Conservation (phyloP, 2,113 vertebrate genomes). For the Turnix velox region DNA sequence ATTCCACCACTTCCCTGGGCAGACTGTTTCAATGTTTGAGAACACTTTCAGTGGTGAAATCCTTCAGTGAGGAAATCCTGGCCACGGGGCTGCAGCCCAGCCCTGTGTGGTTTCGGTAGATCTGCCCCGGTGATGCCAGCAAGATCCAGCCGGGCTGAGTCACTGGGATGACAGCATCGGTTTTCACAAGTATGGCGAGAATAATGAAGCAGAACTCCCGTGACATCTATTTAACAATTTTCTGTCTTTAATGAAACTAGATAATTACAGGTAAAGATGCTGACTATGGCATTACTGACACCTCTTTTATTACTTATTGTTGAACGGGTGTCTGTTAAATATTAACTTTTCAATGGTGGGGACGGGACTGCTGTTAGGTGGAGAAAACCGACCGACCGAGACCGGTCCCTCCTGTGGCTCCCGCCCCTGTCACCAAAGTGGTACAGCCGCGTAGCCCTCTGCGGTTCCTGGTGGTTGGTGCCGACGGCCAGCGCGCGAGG, state of each 20-base stretch:
- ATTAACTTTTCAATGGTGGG: fast-evolving
- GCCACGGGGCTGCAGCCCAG: fast-evolving
- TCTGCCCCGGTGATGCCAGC: fast-evolving
- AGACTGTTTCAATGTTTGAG: not conserved
- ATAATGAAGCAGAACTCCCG: not conserved
- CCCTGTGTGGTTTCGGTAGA: fast-evolving
- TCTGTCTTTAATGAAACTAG: not conserved
- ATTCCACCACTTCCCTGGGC: not conserved
- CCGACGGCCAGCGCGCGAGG: not conserved
- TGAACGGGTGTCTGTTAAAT: fast-evolving
- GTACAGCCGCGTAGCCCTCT: not conserved
- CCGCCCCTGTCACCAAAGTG: not conserved
- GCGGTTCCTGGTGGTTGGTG: not conserved
- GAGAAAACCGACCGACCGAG: fast-evolving
- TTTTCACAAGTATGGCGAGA: not conserved
- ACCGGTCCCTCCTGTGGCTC: not conserved
- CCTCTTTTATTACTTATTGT: not conserved
- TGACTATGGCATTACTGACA: not conserved
- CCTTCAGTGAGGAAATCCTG: fast-evolving
- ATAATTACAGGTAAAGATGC: not conserved
- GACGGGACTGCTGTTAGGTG: fast-evolving
- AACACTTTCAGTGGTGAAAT: not conserved
- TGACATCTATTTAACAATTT: not conserved
- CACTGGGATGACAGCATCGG: not conserved
- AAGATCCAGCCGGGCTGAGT: not conserved